Base-by-base conservation (phyloP, 1,140 invertebrate genomes). In the Aphaenogaster floridana region DNA sequence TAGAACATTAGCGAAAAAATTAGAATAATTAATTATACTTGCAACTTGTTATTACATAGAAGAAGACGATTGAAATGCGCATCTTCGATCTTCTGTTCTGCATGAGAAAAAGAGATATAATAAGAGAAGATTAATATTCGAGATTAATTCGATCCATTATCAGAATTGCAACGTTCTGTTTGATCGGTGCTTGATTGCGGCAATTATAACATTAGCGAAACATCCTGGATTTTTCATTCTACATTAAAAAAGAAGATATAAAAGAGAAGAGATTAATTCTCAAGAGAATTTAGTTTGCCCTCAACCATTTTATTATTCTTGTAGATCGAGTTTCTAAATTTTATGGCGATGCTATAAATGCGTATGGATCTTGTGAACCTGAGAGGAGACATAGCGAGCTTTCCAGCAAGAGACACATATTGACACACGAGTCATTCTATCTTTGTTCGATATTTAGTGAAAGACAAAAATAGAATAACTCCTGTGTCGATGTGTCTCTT, bases 281-380 rank as follows among this genome's bases (percentile, higher is more conserved):
- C 17, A 8, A 34, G 0, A 28, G 17, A 64, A 36, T 48, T 0
- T 45, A 9, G 21, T 34, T 76, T 34, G 4, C 52, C 6, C 3
- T 7, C 2, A 17, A 6, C 0, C 21, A 28, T 66, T 36, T 42
- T 28, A n/a, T 54, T 6, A 45, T 42, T 52, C 17, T 21, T 3
- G 4, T 11, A 57, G 28, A 80, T 80, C 7, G 15, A 50, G 28
- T 66, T 79, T 34, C 42, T 42, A 7, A 36, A 80, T 39, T 6
- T 66, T 71, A 71, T 34, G 15, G 3, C 48, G 1, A 15, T 34
- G 36, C 28, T 66, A 80, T 54, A 68, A 34, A 76, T 74, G 15
- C 50, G 6, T 64, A 50, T 11, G 28, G 0, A 42, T 11, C 34
- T 9, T 8, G 36, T 54, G 21, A 54, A 45, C 2, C 9, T 57